These are phyloP conservation scores for Cyphomyrmex costatus DNA, from an alignment of 1,140 invertebrate genomes.

Conservation along the genomic window DNA sequence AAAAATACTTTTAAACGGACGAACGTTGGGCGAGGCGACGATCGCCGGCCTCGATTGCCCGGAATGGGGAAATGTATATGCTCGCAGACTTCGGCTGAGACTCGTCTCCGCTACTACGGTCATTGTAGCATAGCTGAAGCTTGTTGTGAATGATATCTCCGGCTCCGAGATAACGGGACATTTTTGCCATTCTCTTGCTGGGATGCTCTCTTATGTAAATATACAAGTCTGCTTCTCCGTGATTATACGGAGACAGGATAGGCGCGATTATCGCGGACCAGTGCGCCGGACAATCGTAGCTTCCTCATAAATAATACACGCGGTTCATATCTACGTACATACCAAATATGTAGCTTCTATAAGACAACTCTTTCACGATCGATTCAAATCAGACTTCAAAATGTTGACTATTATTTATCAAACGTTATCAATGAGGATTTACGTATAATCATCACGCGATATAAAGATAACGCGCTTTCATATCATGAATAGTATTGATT, in stretches of 20 bases:
- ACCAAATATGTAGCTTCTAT: not conserved
- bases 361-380: not conserved
- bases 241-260: constrained; percentile 1
- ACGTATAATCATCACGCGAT: not conserved
- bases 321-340: not conserved
- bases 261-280: constrained; percentile 12
- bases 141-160: constrained; percentile 57
- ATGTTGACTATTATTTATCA: not conserved
- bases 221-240: constrained; percentile 16
- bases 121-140: constrained; percentile 47
- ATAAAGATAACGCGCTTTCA: not conserved
- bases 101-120: constrained; percentile 46
- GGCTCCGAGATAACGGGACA: constrained; percentile 49
- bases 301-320: constrained; percentile 42
- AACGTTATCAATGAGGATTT: constrained; percentile 1
- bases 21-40: not conserved
- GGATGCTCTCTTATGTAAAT: constrained; percentile 41
- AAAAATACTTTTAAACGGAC: constrained; percentile 37
- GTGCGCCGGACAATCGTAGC: not conserved
- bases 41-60: not conserved
- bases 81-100: not conserved
- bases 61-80: constrained; percentile 20
- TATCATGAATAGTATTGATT: too few species aligned
- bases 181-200: constrained; percentile 53
- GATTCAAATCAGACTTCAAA: not conserved